Evolutionary conservation across 92 coral and sea anemone species (phyloP).

Genomic region (Porites divaricata): DNA sequence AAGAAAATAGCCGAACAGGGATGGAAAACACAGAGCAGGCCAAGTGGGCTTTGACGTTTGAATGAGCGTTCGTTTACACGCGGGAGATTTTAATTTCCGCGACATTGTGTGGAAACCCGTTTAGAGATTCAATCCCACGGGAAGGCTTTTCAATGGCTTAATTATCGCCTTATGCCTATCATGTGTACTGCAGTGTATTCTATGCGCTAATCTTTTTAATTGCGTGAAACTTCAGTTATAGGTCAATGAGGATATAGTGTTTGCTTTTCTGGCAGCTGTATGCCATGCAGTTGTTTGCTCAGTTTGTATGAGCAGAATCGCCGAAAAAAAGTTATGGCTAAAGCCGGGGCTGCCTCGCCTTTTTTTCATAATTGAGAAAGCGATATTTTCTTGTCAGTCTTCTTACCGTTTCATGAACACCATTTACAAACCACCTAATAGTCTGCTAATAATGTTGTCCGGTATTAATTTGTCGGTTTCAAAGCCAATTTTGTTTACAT

Average conservation of each 20-base stretch:
- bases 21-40: constrained; percentile 40
- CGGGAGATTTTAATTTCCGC: constrained; percentile 59
- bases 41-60: constrained; percentile 47
- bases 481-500: constrained; percentile 23
- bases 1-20: constrained; percentile 39
- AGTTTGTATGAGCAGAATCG: constrained; percentile 31
- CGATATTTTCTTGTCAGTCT: neutral
- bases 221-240: constrained; percentile 64
- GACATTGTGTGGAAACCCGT: constrained; percentile 45
- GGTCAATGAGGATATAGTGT: constrained; percentile 56
- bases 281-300: constrained; percentile 28
- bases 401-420: neutral
- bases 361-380: neutral
- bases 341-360: too few relatives aligned
- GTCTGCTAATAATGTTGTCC: neutral
- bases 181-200: constrained; percentile 45
- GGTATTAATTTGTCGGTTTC: constrained; percentile 31
- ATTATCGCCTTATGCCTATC: constrained; percentile 57
- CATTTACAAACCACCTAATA: neutral
- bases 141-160: constrained; percentile 49
- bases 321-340: neutral
- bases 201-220: constrained; percentile 56
- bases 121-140: constrained; percentile 56
- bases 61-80: constrained; percentile 53
- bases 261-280: constrained; percentile 45